Evolutionary conservation across 2,113 vertebrate species (phyloP), one percentile per base, ranked within the genome.

Genomic region (Mobula hypostoma): DNA sequence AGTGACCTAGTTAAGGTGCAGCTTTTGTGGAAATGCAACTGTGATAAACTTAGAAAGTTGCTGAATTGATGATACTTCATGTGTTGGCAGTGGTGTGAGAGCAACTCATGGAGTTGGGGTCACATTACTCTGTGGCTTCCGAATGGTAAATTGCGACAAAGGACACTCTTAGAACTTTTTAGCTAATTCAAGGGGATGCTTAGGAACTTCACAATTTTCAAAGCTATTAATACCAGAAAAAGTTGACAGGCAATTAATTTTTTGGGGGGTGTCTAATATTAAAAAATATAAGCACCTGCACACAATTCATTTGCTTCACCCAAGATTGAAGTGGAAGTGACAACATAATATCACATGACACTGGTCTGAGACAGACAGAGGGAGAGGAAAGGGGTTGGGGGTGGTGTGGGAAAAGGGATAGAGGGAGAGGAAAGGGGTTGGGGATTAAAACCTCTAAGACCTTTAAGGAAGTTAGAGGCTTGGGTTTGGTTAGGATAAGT

Each of bases 1-100:
- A 66, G 61, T 90, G 85, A 90, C 85, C 85, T n/a, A 90, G 85
- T 90, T 90, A 90, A 32, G 17, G 63, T 90, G 85, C 27, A 90
- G 7, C 85, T 90, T 88, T 66, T 66, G n/a, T n/a, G 14, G 7
- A 29, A 66, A 66, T 32, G 21, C n/a, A 66, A 66, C 27, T 32
- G 85, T 90, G 85, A 17, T 90, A n/a, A 32, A 32, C 29, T 7
- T 90, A 90, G 61, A 90, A 15, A 90, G 15, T 90, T 90, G 29
- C 61, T 66, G 29, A 90, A 66, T 5, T 66, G 61, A 68, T 7
- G 29, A n/a, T 90, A 29, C n/a, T 90, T 90, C 83, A 87, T 1
- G 14, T 27, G 5, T 87, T 61, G 24, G 61, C 61, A 32, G 61
- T 68, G 61, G 14, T 66, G 29, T 19, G 5, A 66, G 61, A n/a